Percentiles rank a stretch among this genome's conserved stretches.
Evolutionary conservation across 2,888 invertebrate genomes (phyloP).

Genomic region (Steinernema hermaphroditum): DNA sequence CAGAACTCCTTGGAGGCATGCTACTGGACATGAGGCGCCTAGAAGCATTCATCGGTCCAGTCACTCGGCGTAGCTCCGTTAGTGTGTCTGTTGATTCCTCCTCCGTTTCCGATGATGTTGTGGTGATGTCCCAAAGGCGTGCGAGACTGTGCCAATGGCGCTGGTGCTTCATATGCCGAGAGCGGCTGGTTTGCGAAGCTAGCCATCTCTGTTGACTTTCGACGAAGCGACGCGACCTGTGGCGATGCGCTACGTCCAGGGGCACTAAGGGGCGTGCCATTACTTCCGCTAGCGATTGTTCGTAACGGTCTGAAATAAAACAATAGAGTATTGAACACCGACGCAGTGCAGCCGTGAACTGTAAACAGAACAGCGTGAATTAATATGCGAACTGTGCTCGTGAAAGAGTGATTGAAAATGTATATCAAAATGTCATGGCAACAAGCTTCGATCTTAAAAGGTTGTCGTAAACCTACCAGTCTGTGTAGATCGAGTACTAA

Average conservation of each 20-base stretch:
- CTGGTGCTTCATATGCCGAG: constrained; percentile 13
- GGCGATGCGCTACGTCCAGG: background rate
- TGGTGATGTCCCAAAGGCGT: constrained; percentile 7
- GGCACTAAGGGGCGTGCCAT: background rate
- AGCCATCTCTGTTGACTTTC: constrained; percentile 20
- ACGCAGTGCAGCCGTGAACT: too few species aligned
- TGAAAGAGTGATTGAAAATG: background rate
- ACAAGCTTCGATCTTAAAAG: constrained; percentile 9
- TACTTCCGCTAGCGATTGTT: constrained; percentile 24
- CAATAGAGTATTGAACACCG: background rate
- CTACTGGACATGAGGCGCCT: constrained; percentile 16
- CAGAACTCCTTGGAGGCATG: background rate
- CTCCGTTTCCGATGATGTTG: background rate
- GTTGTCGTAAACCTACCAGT: constrained; percentile 5
- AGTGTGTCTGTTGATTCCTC: background rate
- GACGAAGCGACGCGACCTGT: background rate
- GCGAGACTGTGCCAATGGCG: background rate
- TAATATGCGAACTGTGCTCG: background rate
- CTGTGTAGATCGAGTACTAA: constrained; percentile 22
- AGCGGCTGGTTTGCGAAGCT: background rate
- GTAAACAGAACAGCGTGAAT: too few species aligned
- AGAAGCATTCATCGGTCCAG: constrained; percentile 26
- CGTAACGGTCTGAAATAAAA: constrained; percentile 21
- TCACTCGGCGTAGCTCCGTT: constrained; percentile 1
- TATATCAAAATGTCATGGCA: background rate